Conservation (phyloP, 2,113 vertebrate species). For the Pogonocichla stellata region DNA sequence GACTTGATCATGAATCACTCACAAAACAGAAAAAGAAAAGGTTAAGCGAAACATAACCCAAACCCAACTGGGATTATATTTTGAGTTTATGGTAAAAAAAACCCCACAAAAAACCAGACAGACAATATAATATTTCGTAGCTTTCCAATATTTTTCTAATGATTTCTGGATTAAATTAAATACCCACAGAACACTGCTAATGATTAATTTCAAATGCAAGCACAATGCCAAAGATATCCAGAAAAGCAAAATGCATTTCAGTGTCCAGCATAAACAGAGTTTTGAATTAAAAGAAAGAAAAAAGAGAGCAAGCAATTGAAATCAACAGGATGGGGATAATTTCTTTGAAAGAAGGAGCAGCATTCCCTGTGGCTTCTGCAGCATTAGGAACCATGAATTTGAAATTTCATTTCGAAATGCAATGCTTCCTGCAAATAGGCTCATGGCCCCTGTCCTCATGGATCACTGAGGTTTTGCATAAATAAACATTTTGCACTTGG, state of each 20-base stretch:
- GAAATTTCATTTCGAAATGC: background rate
- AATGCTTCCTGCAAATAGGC: background rate
- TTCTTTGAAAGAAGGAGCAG: background rate
- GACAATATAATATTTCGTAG: background rate
- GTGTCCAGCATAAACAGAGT: background rate
- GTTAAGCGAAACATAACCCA: background rate
- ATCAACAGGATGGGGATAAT: background rate
- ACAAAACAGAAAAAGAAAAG: background rate
- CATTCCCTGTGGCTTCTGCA: background rate
- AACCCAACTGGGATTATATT: background rate
- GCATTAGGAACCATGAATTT: background rate
- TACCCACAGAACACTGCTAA: background rate
- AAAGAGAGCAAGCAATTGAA: background rate
- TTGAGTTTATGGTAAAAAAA: background rate
- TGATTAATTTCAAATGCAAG: background rate
- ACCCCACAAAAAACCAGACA: background rate
- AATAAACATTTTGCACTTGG: background rate
- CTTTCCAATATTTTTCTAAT: background rate
- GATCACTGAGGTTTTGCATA: background rate
- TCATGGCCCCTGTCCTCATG: fast-evolving
- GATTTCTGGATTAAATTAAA: background rate
- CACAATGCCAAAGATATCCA: background rate
- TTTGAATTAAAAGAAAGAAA: background rate
- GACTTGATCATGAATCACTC: background rate
- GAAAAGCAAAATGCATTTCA: background rate